Percentiles rank a stretch among this genome's conserved stretches.
Conservation (phyloP, 2,113 vertebrate genomes). For the Brachionichthys hirsutus region DNA sequence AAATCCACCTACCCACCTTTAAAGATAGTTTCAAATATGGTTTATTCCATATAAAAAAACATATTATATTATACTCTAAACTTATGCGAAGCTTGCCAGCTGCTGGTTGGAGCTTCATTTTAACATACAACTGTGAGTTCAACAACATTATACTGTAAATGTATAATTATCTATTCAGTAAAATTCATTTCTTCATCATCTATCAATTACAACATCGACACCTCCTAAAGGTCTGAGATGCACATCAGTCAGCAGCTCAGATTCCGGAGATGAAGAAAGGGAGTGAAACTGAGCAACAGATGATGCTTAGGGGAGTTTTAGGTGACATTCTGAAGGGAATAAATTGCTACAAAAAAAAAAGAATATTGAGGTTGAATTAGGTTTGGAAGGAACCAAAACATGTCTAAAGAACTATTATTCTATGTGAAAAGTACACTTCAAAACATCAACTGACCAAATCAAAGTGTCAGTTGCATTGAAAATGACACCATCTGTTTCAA, state of each 20-base stretch:
- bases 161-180: slow-evolving; percentile 1
- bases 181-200: slow-evolving; percentile 21
- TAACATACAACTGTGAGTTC: too few species aligned
- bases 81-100: too few species aligned
- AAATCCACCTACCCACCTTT: too few species aligned
- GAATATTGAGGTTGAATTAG: too few species aligned
- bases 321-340: too few species aligned
- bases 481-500: slow-evolving; percentile 55
- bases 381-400: too few species aligned
- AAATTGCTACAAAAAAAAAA: too few species aligned
- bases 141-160: too few species aligned
- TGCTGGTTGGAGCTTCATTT: too few species aligned
- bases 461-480: slow-evolving; percentile 21
- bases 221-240: slow-evolving; percentile 25
- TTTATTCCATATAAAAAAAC: too few species aligned
- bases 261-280: slow-evolving; percentile 25
- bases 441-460: slow-evolving; percentile 16
- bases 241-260: slow-evolving; percentile 24
- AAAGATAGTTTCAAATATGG: too few species aligned
- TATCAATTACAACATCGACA: slow-evolving; percentile 57
- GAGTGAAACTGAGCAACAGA: neutral
- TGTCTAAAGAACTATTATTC: neutral
- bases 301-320: slow-evolving; percentile 1
- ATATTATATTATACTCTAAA: too few species aligned
- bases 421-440: neutral